phyloP scores from a whole-genome alignment of 2,797 vertebrate species.

The Benthosema pterotum region DNA sequence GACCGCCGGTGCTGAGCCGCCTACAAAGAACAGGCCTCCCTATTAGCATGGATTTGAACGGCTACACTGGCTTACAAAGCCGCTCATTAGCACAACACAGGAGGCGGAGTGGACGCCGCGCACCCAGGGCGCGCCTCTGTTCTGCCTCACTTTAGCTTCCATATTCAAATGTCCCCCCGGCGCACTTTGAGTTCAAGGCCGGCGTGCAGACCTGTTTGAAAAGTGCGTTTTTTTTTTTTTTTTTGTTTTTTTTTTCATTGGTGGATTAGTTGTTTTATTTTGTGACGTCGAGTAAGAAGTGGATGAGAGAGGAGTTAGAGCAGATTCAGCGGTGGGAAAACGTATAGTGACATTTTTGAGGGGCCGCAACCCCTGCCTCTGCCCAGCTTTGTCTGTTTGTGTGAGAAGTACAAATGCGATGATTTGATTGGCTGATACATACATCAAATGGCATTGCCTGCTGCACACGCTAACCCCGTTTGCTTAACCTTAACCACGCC shows the following conservation, averaged over 20 bases:
- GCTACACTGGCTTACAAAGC: slow-evolving; percentile 75
- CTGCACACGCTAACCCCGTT: no score
- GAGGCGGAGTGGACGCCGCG: slow-evolving; percentile 59
- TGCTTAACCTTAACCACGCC: no score
- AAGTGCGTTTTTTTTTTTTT: slow-evolving; percentile 30
- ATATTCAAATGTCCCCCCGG: slow-evolving; percentile 75
- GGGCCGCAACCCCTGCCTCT: no score
- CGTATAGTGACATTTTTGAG: no score
- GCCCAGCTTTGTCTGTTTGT: no score
- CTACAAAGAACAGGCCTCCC: slow-evolving; percentile 72
- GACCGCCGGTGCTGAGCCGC: slow-evolving; percentile 55
- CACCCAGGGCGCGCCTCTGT: slow-evolving; percentile 68
- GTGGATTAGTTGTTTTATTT: slow-evolving; percentile 39
- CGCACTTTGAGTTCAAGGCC: slow-evolving; percentile 76
- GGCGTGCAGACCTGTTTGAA: slow-evolving; percentile 64
- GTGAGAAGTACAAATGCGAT: no score
- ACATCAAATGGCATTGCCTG: no score
- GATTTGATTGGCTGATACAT: no score
- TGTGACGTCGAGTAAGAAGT: slow-evolving; percentile 2
- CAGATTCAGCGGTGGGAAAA: slow-evolving; percentile 5
- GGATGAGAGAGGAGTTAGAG: slow-evolving; percentile 33
- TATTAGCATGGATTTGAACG: slow-evolving; percentile 80
- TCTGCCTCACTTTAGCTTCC: slow-evolving; percentile 67
- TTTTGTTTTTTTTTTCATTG: slow-evolving; percentile 50
- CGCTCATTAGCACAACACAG: slow-evolving; percentile 84